Base-by-base conservation (phyloP, 2,888 invertebrate genomes). In the Ligdia adustata region DNA sequence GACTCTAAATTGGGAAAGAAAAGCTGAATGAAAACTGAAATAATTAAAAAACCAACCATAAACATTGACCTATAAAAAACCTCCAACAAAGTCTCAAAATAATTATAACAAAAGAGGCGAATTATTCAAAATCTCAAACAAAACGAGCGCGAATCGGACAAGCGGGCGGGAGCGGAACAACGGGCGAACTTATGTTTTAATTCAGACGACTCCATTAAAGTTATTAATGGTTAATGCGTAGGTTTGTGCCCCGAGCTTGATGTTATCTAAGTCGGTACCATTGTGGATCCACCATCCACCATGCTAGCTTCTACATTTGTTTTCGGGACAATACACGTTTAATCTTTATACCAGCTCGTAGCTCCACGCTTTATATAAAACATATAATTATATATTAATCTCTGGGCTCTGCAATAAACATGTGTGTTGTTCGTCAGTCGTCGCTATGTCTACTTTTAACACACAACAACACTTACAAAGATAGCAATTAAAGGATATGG, bases 141-240 rank as follows among this genome's bases (percentile, higher is more conserved):
- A 46, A 29, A 33, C 33, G 29, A 32, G 11, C 12, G 27, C 32
- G 24, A 40, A 39, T 24, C 26, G 11, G 16, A 14, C 20, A 18
- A 45, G 18, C 26, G 27, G 27, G 13, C 12, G 11, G 9, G 9
- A 39, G 16, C 18, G 39, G 38, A 22, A 28, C 9, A 33, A 34
- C 24, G 34, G 24, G 7, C n/a, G n/a, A 45, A 47, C 35, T 47
- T 47, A 35, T 29, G 45, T 46, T 40, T 35, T 47, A 47, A 31
- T 47, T 47, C 40, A 1, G 16, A 16, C 3, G 35, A 35, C 34
- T 47, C 46, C 47, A 41, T 47, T 41, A 26, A 47, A 47, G 26
- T 41, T 47, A 41, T 47, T 26, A 35, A 47, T 35, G 22, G 22
- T n/a, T n/a, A n/a, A n/a, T n/a, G n/a, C n/a, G n/a, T n/a, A n/a